Conservation (phyloP, 2,888 invertebrate species). For the Deroplatys truncata region DNA sequence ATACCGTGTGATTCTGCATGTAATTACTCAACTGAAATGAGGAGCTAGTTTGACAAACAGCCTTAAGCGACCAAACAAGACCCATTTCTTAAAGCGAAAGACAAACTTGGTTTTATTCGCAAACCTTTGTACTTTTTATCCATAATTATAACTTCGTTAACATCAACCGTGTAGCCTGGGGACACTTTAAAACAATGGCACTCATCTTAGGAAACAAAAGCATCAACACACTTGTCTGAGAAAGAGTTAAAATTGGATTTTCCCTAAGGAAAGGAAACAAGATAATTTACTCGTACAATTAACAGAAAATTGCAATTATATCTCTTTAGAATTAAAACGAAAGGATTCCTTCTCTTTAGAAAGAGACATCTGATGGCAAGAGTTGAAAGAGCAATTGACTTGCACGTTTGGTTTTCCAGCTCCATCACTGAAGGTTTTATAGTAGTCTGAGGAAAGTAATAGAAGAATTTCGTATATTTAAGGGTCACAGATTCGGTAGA, state of each 20-base stretch:
- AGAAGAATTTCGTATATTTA: too few relatives aligned
- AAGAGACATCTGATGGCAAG: background rate
- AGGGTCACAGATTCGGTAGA: too few relatives aligned
- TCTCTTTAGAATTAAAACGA: background rate
- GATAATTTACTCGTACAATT: background rate
- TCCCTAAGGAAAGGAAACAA: background rate
- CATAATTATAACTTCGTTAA: background rate
- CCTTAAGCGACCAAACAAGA: background rate
- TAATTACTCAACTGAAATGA: background rate
- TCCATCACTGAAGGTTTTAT: too few relatives aligned
- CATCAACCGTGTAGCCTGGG: background rate
- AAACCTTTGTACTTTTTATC: background rate
- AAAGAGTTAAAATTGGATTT: background rate
- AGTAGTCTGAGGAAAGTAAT: too few relatives aligned
- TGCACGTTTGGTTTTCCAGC: background rate
- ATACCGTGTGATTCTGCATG: background rate
- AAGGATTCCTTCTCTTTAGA: background rate
- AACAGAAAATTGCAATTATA: background rate
- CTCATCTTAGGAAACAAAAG: background rate
- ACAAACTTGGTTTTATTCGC: background rate
- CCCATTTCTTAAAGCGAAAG: background rate
- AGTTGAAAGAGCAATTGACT: background rate
- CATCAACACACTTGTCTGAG: background rate
- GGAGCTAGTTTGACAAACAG: background rate
- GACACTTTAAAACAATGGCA: background rate